Evolutionary conservation across 2,888 invertebrate species (phyloP).

Genomic region (Agrilus cyanescens): DNA sequence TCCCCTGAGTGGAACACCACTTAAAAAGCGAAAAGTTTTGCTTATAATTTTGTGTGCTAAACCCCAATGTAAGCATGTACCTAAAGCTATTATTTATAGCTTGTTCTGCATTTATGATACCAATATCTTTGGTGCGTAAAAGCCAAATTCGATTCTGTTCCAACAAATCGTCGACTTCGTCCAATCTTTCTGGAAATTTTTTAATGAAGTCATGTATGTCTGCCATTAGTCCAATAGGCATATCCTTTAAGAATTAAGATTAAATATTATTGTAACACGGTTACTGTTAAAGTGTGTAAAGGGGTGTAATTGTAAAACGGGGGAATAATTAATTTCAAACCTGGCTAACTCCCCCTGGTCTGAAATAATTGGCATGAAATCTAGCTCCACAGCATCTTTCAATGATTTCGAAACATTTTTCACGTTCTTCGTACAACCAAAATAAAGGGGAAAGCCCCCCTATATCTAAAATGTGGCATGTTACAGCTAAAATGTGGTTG

Average conservation of each 20-base stretch:
- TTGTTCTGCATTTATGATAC: constrained; percentile 58
- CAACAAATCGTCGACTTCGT: constrained; percentile 73
- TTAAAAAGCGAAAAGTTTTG: constrained; percentile 22
- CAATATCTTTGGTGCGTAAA: constrained; percentile 61
- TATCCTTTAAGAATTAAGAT: constrained; percentile 35
- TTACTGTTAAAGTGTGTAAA: too few species aligned
- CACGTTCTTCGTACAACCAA: constrained; percentile 84
- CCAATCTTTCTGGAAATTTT: constrained; percentile 61
- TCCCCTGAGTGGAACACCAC: constrained; percentile 66
- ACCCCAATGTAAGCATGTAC: constrained; percentile 23
- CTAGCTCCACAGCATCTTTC: constrained; percentile 75
- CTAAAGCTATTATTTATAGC: constrained; percentile 63
- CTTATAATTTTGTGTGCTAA: background rate
- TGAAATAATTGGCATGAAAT: constrained; percentile 70
- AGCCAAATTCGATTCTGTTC: constrained; percentile 66
- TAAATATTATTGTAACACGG: background rate
- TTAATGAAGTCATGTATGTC: constrained; percentile 61
- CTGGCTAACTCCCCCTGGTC: constrained; percentile 69
- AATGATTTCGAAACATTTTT: constrained; percentile 75
- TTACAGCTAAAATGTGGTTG: constrained; percentile 69
- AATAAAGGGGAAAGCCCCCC: constrained; percentile 85
- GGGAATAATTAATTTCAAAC: constrained; percentile 21
- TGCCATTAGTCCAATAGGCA: constrained; percentile 65
- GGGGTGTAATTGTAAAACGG: too few species aligned
- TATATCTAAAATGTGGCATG: constrained; percentile 65